phyloP scores from a whole-genome alignment of 2,113 vertebrate genomes.

The Sphaerodactylus townsendi region DNA sequence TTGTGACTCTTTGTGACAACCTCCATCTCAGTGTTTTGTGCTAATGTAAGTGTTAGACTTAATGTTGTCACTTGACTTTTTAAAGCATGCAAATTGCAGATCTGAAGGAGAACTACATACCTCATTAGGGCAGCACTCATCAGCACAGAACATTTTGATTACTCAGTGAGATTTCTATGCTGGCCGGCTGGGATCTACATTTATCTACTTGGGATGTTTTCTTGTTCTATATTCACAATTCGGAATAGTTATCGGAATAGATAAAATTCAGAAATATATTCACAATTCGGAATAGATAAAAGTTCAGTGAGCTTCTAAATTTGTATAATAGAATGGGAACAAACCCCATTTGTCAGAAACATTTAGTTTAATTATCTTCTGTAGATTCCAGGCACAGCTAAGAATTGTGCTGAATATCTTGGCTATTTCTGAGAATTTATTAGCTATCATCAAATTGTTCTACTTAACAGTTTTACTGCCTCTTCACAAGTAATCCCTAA shows the following conservation, averaged over 20 bases:
- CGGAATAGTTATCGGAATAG: too few species aligned
- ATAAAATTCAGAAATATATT: too few species aligned
- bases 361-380: background rate
- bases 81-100: background rate
- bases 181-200: background rate
- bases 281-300: background rate
- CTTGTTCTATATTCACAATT: background rate
- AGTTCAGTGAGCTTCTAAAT: background rate
- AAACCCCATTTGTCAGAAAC: background rate
- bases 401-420: background rate
- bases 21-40: background rate
- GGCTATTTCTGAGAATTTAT: background rate
- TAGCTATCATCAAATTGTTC: background rate
- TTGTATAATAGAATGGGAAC: background rate
- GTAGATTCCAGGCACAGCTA: background rate
- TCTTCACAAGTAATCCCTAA: background rate
- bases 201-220: background rate
- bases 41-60: background rate
- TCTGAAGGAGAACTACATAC: background rate
- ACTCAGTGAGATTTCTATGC: background rate
- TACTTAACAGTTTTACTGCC: background rate
- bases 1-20: background rate
- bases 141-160: background rate
- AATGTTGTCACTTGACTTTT: background rate
- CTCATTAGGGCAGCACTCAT: background rate